phyloP scores from a whole-genome alignment of 2,888 invertebrate genomes.

The Bimastos eiseni region DNA sequence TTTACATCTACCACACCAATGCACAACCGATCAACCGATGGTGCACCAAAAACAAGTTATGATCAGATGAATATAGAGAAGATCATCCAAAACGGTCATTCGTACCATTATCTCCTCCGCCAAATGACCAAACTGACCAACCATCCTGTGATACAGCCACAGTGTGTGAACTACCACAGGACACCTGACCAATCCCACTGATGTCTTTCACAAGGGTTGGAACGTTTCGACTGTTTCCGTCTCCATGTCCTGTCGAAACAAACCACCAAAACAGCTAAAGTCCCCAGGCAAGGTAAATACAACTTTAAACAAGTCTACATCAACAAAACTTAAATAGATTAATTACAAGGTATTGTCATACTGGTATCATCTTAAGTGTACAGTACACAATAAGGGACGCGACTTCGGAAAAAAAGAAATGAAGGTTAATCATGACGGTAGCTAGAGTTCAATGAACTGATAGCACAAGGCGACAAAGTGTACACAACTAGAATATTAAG shows the following conservation, averaged over 20 bases:
- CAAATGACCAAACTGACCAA: conserved; percentile 70
- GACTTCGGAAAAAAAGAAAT: neutral
- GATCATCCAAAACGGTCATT: neutral
- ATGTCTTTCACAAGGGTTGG: conserved; percentile 69
- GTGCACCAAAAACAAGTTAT: no score
- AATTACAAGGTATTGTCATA: neutral
- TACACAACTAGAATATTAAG: no score
- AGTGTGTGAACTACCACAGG: conserved; percentile 71
- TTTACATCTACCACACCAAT: no score
- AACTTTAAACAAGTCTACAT: neutral
- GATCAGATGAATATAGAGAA: neutral
- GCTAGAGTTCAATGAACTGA: no score
- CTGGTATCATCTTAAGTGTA: neutral
- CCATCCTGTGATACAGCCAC: conserved; percentile 69
- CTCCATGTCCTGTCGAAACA: conserved; percentile 67
- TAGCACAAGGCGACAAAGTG: no score
- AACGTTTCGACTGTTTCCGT: conserved; percentile 67
- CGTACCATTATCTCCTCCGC: conserved; percentile 65
- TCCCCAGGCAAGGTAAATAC: neutral
- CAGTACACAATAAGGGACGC: neutral
- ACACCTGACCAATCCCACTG: conserved; percentile 67
- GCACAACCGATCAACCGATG: no score
- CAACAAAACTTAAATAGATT: neutral
- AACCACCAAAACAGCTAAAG: neutral
- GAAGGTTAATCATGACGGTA: no score